These are phyloP conservation scores for Limnephilus lunatus DNA, from an alignment of 2,888 invertebrate genomes.

Conservation along the genomic window DNA sequence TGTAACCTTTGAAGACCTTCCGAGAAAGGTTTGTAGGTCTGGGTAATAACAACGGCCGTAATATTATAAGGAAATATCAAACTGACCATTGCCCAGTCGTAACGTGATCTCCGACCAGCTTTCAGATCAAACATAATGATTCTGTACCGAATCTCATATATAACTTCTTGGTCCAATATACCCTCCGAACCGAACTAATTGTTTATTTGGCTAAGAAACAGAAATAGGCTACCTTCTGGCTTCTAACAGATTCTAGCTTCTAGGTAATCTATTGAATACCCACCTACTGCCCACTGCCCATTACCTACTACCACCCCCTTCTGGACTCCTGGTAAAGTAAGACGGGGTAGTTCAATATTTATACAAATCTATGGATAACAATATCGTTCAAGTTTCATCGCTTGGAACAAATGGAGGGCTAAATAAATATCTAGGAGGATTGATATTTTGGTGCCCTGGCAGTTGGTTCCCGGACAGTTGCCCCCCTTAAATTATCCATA, in stretches of 20 bases:
- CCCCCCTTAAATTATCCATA: too few relatives aligned
- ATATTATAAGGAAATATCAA: slow-evolving; percentile 49
- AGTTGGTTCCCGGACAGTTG: too few relatives aligned
- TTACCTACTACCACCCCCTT: not conserved
- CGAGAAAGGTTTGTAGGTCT: slow-evolving; percentile 43
- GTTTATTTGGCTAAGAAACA: slow-evolving; percentile 14
- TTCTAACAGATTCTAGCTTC: not conserved
- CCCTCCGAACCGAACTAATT: slow-evolving; percentile 34
- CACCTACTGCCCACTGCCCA: not conserved
- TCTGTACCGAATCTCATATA: slow-evolving; percentile 38
- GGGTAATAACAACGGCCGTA: slow-evolving; percentile 38
- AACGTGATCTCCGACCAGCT: slow-evolving; percentile 46
- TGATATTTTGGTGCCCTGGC: not conserved
- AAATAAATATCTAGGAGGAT: not conserved
- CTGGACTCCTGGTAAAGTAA: not conserved
- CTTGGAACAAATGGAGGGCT: not conserved
- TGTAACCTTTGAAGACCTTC: slow-evolving; percentile 59
- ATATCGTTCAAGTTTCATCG: slow-evolving; percentile 13
- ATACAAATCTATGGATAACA: slow-evolving; percentile 28
- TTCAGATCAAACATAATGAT: slow-evolving; percentile 44
- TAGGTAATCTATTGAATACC: not conserved
- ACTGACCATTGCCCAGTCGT: slow-evolving; percentile 50
- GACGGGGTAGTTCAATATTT: slow-evolving; percentile 30
- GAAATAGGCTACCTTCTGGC: not conserved
- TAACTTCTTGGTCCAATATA: slow-evolving; percentile 33